Evolutionary conservation across 2,888 invertebrate genomes (phyloP).

Genomic region (Scaptomyza polygonia): DNA sequence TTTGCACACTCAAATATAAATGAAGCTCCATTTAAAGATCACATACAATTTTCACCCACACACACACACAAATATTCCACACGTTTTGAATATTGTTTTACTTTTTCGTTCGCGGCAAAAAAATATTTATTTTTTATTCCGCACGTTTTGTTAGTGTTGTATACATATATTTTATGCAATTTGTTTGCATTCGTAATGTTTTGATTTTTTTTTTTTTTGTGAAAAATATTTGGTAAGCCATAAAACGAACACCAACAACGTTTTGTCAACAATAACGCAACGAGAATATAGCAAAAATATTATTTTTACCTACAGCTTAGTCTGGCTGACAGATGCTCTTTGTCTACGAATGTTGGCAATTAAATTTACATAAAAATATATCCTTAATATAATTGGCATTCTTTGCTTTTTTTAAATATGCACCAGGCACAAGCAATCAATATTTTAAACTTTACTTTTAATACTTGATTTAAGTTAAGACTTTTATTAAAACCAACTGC

Average conservation of each 20-base stretch:
- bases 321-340: conserved; percentile 44
- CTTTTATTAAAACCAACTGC: no score
- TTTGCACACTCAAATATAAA: conserved; percentile 27
- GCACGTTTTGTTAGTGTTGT: conserved; percentile 42
- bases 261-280: conserved; percentile 48
- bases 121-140: conserved; percentile 49
- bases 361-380: neutral
- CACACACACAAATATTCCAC: conserved; percentile 36
- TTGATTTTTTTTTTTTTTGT: neutral
- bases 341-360: conserved; percentile 5
- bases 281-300: conserved; percentile 29
- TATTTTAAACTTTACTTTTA: neutral
- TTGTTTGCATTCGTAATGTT: conserved; percentile 13
- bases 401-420: neutral
- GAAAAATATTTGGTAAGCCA: conserved; percentile 26
- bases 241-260: conserved; percentile 41
- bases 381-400: neutral
- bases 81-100: conserved; percentile 30
- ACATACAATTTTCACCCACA: conserved; percentile 36
- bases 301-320: conserved; percentile 47
- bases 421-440: neutral
- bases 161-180: conserved; percentile 38
- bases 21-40: conserved; percentile 1
- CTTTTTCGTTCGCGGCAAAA: conserved; percentile 11
- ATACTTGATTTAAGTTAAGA: no score